These are phyloP conservation scores for Nemotelus pantherinus DNA, from an alignment of 2,888 invertebrate species.

Conservation along the genomic window DNA sequence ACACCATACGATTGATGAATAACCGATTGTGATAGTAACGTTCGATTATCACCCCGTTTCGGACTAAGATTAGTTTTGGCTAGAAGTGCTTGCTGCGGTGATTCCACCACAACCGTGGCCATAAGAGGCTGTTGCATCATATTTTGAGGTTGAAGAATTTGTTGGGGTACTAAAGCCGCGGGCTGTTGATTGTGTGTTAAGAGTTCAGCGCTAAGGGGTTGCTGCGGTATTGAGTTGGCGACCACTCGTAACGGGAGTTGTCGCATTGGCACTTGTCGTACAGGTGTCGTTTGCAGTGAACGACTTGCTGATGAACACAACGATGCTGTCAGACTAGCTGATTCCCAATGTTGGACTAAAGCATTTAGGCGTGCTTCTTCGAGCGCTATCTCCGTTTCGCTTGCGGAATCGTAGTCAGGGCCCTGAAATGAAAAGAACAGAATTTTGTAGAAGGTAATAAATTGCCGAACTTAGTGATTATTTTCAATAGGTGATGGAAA, in stretches of 20 bases:
- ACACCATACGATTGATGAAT: conserved; percentile 64
- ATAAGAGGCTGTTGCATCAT: conserved; percentile 46
- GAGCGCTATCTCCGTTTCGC: conserved; percentile 77
- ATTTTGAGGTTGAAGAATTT: conserved; percentile 15
- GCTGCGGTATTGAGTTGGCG: conserved; percentile 54
- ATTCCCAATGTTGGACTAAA: conserved; percentile 80
- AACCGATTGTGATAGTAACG: conserved; percentile 58
- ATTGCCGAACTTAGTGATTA: background rate
- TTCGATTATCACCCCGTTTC: conserved; percentile 48
- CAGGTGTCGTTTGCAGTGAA: conserved; percentile 68
- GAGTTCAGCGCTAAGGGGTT: conserved; percentile 59
- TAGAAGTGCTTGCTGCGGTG: conserved; percentile 49
- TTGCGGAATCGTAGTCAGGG: conserved; percentile 81
- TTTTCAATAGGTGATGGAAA: background rate
- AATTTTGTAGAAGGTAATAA: background rate
- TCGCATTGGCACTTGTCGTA: conserved; percentile 63
- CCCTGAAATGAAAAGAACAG: conserved; percentile 68
- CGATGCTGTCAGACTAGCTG: conserved; percentile 71
- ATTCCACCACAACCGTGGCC: conserved; percentile 43
- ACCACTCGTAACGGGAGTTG: conserved; percentile 54
- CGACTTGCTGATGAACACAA: conserved; percentile 68
- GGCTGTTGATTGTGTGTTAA: conserved; percentile 60
- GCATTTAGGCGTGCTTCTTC: conserved; percentile 75
- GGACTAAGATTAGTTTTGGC: conserved; percentile 50
- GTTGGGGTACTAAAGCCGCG: conserved; percentile 47